Evolutionary conservation across 23 tunicate species (phyloP).

Genomic region (Halocynthia roretzi): DNA sequence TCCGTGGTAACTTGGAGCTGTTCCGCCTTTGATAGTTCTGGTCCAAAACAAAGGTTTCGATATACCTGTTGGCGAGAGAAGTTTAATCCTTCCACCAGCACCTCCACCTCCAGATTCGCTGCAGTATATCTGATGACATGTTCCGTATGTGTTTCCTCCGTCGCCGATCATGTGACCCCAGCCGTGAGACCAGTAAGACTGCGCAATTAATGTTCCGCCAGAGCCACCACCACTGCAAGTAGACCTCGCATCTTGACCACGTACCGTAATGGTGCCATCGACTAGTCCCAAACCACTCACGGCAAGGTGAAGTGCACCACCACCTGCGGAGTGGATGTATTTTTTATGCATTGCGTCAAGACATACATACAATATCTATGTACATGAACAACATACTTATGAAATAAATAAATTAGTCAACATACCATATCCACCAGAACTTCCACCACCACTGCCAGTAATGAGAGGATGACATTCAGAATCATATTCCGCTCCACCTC

Average conservation of each 20-base stretch:
- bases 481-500: conserved; percentile 10
- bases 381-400: no score
- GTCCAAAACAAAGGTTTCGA: conserved; percentile 29
- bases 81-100: conserved; percentile 18
- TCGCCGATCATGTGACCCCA: conserved; percentile 17
- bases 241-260: not conserved
- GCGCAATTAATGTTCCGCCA: conserved; percentile 7
- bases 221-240: conserved; percentile 19
- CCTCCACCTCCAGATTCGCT: conserved; percentile 21
- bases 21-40: conserved; percentile 12
- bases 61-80: conserved; percentile 9
- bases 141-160: conserved; percentile 13
- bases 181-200: conserved; percentile 14
- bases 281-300: conserved; percentile 19
- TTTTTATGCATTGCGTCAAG: not conserved
- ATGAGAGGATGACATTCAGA: conserved; percentile 10
- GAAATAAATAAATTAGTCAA: not conserved
- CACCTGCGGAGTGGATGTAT: not conserved
- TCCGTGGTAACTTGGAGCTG: conserved; percentile 1
- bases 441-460: conserved; percentile 21
- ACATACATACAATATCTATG: not conserved
- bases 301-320: conserved; percentile 21
- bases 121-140: not conserved
- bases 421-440: not conserved
- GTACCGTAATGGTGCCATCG: conserved; percentile 7